Conservation (phyloP, 2,113 vertebrate genomes). For the Phodopus roborovskii region DNA sequence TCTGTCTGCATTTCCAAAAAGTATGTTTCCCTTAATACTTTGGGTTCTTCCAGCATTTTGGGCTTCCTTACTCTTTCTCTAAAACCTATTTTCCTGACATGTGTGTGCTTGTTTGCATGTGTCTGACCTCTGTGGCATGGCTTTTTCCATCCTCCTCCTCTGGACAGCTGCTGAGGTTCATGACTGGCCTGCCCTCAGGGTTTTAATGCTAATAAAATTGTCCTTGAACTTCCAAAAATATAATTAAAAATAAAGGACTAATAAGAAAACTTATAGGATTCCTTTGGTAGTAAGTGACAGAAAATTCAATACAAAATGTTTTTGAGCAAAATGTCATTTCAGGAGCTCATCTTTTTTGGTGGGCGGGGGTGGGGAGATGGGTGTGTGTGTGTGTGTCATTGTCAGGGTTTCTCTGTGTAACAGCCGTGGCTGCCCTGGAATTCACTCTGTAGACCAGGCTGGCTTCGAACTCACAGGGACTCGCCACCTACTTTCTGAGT, state of each 20-base stretch:
- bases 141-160: background rate
- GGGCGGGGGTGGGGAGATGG: no score
- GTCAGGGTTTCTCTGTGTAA: background rate
- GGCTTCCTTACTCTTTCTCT: background rate
- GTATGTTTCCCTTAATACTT: background rate
- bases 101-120: background rate
- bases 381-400: no score
- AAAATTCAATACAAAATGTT: slow-evolving; percentile 16
- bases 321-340: slow-evolving; percentile 27
- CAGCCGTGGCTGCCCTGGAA: background rate
- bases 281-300: background rate
- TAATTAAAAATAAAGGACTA: background rate
- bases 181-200: background rate
- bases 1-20: background rate
- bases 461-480: background rate
- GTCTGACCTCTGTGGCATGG: background rate
- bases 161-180: background rate
- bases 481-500: background rate
- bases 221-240: background rate
- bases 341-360: background rate
- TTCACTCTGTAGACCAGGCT: background rate
- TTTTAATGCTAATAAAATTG: background rate
- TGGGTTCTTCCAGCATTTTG: background rate
- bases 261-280: background rate
- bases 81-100: background rate